Percentiles rank a stretch among this genome's conserved stretches.
These are phyloP conservation scores for Euplexia lucipara DNA, from an alignment of 2,888 invertebrate species.

Conservation along the genomic window DNA sequence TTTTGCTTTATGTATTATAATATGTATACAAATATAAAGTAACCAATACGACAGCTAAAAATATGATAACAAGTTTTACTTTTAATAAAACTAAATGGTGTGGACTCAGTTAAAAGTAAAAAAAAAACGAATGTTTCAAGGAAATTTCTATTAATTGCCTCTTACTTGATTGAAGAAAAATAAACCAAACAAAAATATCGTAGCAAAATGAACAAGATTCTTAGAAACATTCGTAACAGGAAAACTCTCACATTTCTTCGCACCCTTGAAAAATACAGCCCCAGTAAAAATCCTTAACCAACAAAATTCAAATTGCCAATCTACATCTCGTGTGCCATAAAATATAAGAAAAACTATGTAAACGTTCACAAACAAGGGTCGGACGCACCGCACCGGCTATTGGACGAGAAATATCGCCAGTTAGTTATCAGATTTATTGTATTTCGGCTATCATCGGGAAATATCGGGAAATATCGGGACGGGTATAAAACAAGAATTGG, in stretches of 20 bases:
- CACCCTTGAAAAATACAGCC: constrained; percentile 9
- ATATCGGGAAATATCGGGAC: constrained; percentile 64
- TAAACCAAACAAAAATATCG: background rate
- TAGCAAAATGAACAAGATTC: background rate
- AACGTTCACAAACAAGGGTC: constrained; percentile 54
- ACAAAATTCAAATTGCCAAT: constrained; percentile 59
- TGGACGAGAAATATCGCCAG: constrained; percentile 66
- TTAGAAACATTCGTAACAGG: constrained; percentile 9
- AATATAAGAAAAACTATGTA: constrained; percentile 56
- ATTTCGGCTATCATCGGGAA: constrained; percentile 66
- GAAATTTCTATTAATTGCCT: background rate
- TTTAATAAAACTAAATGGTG: background rate
- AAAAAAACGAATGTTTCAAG: background rate
- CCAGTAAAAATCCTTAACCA: constrained; percentile 25
- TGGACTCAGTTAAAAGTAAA: background rate
- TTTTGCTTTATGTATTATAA: too few species aligned
- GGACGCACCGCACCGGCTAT: constrained; percentile 40
- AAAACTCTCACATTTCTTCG: constrained; percentile 13
- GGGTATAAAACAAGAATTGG: constrained; percentile 70
- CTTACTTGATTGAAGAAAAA: background rate
- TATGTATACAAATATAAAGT: too few species aligned
- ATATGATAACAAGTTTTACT: too few species aligned
- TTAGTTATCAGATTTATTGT: constrained; percentile 75
- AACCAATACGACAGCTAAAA: background rate
- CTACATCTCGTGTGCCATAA: constrained; percentile 52